A percentile compares a stretch with the other conserved stretches of the same genome.
Conservation (phyloP, 2,113 vertebrate genomes). For the Megaceryle torquata region DNA sequence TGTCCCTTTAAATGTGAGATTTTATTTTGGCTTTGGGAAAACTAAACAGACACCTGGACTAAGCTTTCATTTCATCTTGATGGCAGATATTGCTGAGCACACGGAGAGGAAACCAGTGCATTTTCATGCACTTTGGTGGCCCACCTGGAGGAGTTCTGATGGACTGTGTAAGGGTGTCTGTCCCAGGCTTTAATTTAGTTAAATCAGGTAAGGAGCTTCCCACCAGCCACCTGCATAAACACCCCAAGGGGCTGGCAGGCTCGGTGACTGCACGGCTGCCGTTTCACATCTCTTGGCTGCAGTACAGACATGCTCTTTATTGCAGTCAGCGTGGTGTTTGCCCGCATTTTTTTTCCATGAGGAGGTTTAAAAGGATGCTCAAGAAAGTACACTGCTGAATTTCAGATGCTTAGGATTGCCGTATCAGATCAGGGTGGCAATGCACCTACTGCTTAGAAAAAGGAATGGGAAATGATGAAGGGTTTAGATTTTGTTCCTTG, state of each 20-base stretch:
- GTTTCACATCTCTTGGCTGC: background rate
- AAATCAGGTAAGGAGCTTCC: background rate
- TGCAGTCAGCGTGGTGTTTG: background rate
- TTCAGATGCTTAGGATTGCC: background rate
- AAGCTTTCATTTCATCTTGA: background rate
- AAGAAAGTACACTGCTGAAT: background rate
- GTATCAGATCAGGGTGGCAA: background rate
- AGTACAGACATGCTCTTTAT: background rate
- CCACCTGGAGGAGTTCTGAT: background rate
- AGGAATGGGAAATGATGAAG: background rate
- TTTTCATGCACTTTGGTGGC: background rate
- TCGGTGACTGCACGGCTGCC: background rate
- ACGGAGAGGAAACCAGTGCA: background rate
- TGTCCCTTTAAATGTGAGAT: background rate
- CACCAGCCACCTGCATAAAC: background rate
- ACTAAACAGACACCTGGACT: rapidly evolving
- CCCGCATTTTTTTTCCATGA: background rate
- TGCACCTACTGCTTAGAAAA: background rate
- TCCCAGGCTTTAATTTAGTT: background rate
- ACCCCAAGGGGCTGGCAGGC: background rate
- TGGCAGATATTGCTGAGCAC: background rate
- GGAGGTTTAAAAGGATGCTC: background rate
- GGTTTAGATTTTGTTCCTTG: background rate
- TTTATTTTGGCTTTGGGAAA: background rate
- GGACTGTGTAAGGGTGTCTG: background rate